phyloP scores from a whole-genome alignment of 1,140 invertebrate genomes.

The Drosophila paulistorum region DNA sequence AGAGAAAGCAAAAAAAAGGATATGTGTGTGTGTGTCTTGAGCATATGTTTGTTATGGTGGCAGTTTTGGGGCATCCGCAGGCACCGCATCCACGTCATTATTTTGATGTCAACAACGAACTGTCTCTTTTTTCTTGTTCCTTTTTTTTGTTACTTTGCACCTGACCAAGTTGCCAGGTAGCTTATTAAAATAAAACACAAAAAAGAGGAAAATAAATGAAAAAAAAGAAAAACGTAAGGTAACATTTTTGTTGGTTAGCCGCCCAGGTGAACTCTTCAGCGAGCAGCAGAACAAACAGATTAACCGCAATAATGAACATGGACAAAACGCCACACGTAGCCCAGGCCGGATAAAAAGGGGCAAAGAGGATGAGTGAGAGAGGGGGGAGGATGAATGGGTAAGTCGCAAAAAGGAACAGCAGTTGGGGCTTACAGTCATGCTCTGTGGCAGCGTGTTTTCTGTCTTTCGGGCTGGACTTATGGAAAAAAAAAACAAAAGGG shows the following conservation, averaged over 20 bases:
- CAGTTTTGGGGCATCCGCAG: conserved; percentile 47
- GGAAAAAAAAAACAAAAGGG: too few species aligned
- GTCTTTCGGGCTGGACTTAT: too few species aligned
- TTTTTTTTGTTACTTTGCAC: conserved; percentile 62
- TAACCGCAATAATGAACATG: conserved; percentile 78
- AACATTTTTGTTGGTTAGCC: conserved; percentile 43
- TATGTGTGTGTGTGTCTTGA: conserved; percentile 30
- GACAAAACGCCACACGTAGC: conserved; percentile 54
- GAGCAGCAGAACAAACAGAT: conserved; percentile 68
- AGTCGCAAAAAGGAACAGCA: not conserved
- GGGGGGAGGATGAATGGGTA: not conserved
- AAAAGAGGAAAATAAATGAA: conserved; percentile 35
- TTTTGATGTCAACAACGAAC: conserved; percentile 78
- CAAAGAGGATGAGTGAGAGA: not conserved
- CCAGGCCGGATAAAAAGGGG: not conserved
- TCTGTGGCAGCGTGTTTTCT: not conserved
- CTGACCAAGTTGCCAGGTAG: conserved; percentile 58
- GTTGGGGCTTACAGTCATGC: conserved; percentile 9
- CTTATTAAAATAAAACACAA: conserved; percentile 63
- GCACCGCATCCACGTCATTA: conserved; percentile 49
- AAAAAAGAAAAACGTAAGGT: conserved; percentile 1
- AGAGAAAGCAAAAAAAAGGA: not conserved
- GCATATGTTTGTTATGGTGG: conserved; percentile 59
- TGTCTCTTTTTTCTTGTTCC: conserved; percentile 30
- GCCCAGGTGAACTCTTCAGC: conserved; percentile 53